Percentiles rank a stretch among this genome's conserved stretches.
Conservation (phyloP, 2,113 vertebrate genomes). For the Myodes glareolus region DNA sequence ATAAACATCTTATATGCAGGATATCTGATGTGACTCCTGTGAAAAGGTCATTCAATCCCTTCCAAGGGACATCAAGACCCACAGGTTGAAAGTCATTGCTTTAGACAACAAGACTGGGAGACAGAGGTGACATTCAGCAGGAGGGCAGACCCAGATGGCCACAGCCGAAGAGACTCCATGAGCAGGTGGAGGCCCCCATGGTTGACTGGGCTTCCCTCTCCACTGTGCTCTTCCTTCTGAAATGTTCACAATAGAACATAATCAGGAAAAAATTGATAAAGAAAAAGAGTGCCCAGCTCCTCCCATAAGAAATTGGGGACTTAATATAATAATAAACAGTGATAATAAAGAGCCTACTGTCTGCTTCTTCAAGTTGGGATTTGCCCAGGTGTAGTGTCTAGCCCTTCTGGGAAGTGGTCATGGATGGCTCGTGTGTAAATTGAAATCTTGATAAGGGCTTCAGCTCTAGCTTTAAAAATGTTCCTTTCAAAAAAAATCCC, state of each 20-base stretch:
- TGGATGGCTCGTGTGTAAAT: constrained; percentile 9
- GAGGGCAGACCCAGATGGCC: background rate
- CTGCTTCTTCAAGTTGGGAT: background rate
- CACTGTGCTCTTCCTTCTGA: background rate
- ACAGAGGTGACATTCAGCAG: no score
- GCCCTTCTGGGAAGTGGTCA: constrained; percentile 23
- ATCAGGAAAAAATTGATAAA: background rate
- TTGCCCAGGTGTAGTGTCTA: background rate
- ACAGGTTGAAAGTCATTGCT: background rate
- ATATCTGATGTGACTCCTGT: background rate
- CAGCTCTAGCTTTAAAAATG: constrained; percentile 54
- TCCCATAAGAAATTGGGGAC: background rate
- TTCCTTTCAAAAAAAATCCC: background rate
- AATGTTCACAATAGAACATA: constrained; percentile 21
- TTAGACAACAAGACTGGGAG: background rate
- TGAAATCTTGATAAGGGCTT: constrained; percentile 38
- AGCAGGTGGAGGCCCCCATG: no score
- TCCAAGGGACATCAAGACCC: background rate
- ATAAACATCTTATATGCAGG: background rate
- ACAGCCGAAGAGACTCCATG: background rate
- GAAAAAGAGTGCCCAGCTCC: background rate
- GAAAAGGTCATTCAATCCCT: background rate
- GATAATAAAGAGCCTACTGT: background rate
- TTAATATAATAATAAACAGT: background rate
- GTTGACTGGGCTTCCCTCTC: background rate